phyloP scores from a whole-genome alignment of 2,888 invertebrate species.

The Trichopria drosophilae region DNA sequence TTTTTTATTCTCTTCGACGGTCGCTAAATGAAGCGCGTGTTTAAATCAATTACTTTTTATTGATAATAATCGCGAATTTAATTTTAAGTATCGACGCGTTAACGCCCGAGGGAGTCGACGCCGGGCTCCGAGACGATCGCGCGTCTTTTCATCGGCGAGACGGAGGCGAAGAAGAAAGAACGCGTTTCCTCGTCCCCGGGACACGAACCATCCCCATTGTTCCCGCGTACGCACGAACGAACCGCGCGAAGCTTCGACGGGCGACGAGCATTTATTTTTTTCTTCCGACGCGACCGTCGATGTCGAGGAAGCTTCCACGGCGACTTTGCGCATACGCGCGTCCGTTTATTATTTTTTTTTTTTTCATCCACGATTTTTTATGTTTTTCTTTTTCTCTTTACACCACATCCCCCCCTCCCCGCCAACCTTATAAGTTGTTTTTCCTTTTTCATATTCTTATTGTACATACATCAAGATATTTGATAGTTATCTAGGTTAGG shows the following conservation, averaged over 20 bases:
- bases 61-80: too few species aligned
- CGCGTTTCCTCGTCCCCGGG: conserved; percentile 9
- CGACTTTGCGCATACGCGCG: too few species aligned
- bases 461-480: conserved; percentile 55
- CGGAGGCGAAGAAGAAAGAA: conserved; percentile 6
- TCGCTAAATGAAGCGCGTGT: conserved; percentile 8
- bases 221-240: too few species aligned
- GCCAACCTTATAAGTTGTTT: too few species aligned
- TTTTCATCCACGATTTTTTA: conserved; percentile 16
- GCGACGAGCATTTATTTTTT: too few species aligned
- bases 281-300: too few species aligned
- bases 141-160: conserved; percentile 13
- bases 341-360: too few species aligned
- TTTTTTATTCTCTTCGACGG: conserved; percentile 9
- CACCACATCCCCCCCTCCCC: conserved; percentile 6
- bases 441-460: conserved; percentile 45
- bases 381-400: conserved; percentile 32
- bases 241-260: too few species aligned
- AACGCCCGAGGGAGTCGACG: conserved; percentile 26
- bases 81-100: too few species aligned
- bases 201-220: too few species aligned
- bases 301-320: too few species aligned
- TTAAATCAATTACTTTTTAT: conserved; percentile 9
- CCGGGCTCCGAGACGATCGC: conserved; percentile 13
- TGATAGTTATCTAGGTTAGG: conserved; percentile 52